Base-by-base conservation (phyloP, 2,888 invertebrate species). In the Noctua janthina region DNA sequence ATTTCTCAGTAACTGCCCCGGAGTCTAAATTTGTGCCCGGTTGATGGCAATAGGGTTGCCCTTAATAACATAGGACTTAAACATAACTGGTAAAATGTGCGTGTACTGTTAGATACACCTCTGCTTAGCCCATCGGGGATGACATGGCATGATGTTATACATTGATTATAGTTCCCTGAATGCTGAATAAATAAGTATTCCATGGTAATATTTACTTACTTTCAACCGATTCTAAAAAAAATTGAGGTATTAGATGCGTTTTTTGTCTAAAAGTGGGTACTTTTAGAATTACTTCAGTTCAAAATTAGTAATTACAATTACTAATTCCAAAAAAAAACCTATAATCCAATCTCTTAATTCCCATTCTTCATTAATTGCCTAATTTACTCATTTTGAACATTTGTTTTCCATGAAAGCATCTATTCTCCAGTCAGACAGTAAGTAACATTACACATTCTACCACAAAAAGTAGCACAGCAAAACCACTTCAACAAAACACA, bases 401-500 rank as follows among this genome's bases (percentile, higher is more conserved):
- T 20, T 0, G 20, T 66, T 35, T 66, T 66, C 43, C 7, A 20
- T 43, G 7, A 7, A 54, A 56, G 1, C 29, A 2, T 29, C 15
- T 15, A 1, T 0, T 3, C 1, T 51, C 5, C 3, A 43, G 3
- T n/a, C 29, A 2, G 7, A 39, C 8, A 39, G 20, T 51, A 15
- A 39, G 20, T 51, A 10, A 39, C 3, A n/a, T 29, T 23, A 49
- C 15, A 51, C 11, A 46, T 20, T 35, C 13, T 35, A 70, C 51
- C 49, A 20, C n/a, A 66, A 66, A 59, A 78, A 69, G 4, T 20
- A 49, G 2, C 49, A 75, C n/a, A 76, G 23, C 13, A 64, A 39
- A 83, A 76, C 51, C 15, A 56, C 49, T 39, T 23, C 20, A 49
- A 66, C 29, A 29, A 5, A 70, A 78, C 43, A 62, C 56, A 54